Evolutionary conservation across 2,888 invertebrate species (phyloP).

Genomic region (Erebia ligea): DNA sequence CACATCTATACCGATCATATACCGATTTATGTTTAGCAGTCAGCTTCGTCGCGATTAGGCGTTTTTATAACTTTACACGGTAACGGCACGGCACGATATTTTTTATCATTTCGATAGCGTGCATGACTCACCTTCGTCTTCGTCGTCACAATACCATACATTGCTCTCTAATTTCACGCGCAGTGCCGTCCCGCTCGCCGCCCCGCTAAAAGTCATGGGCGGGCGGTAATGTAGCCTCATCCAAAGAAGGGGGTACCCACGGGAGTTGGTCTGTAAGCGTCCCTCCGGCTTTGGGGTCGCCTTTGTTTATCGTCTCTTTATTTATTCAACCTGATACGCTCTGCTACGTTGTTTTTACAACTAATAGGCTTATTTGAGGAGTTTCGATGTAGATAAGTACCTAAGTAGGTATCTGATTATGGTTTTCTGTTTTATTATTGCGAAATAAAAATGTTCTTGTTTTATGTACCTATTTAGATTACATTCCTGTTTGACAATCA

Average conservation of each 20-base stretch:
- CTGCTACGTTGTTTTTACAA: constrained; percentile 44
- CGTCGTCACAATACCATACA: too few species aligned
- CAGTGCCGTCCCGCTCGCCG: neutral
- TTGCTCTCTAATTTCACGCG: neutral
- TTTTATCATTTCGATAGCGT: neutral
- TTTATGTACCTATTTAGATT: neutral
- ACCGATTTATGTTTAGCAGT: too few species aligned
- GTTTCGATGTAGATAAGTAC: constrained; percentile 26
- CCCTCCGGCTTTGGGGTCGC: constrained; percentile 58
- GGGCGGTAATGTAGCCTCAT: constrained; percentile 3
- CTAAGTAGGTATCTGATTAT: neutral
- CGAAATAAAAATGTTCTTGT: neutral
- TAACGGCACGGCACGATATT: too few species aligned
- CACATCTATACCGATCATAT: too few species aligned
- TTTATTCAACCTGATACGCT: constrained; percentile 66
- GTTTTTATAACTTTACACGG: too few species aligned
- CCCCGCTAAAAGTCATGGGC: neutral
- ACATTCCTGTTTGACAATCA: neutral
- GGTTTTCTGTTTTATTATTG: constrained; percentile 11
- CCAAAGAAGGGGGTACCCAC: constrained; percentile 45
- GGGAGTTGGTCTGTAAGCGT: constrained; percentile 52
- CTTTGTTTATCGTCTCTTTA: constrained; percentile 72
- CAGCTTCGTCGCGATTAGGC: too few species aligned
- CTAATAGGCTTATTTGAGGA: constrained; percentile 48
- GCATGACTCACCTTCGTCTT: too few species aligned